Conservation (phyloP, 2,888 invertebrate species). For the Orthosia gothica region DNA sequence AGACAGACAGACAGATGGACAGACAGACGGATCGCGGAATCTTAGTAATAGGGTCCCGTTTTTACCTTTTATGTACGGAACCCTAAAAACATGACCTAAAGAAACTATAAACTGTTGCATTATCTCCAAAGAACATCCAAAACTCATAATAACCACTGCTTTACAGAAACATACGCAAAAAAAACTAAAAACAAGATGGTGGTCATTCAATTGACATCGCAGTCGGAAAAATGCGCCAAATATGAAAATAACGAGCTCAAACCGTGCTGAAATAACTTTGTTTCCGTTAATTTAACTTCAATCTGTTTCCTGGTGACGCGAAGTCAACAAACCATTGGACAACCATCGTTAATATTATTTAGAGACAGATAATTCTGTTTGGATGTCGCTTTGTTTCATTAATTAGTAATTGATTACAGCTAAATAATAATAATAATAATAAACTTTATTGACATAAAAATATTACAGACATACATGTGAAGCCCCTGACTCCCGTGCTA, state of each 20-base stretch:
- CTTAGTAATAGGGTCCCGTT: no score
- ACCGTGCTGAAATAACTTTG: conserved; percentile 43
- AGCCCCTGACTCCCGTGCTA: no score
- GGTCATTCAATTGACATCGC: conserved; percentile 33
- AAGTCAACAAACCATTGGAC: conserved; percentile 43
- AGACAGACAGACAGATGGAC: no score
- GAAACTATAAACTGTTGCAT: neutral
- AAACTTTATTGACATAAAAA: no score
- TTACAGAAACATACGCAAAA: neutral
- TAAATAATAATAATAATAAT: no score
- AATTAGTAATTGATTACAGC: conserved; percentile 19
- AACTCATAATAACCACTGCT: neutral
- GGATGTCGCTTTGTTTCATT: conserved; percentile 8
- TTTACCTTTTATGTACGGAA: no score
- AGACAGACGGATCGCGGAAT: no score
- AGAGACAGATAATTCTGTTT: conserved; percentile 21
- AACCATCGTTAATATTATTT: conserved; percentile 43
- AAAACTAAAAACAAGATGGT: conserved; percentile 9
- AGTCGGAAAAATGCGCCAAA: conserved; percentile 29
- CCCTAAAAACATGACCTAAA: neutral
- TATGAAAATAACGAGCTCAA: conserved; percentile 41
- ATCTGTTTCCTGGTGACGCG: conserved; percentile 49
- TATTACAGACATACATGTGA: no score
- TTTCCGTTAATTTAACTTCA: conserved; percentile 58
- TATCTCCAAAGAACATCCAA: neutral